Base-by-base conservation (phyloP, 2,113 vertebrate genomes). In the Neolamprologus cancellatus region DNA sequence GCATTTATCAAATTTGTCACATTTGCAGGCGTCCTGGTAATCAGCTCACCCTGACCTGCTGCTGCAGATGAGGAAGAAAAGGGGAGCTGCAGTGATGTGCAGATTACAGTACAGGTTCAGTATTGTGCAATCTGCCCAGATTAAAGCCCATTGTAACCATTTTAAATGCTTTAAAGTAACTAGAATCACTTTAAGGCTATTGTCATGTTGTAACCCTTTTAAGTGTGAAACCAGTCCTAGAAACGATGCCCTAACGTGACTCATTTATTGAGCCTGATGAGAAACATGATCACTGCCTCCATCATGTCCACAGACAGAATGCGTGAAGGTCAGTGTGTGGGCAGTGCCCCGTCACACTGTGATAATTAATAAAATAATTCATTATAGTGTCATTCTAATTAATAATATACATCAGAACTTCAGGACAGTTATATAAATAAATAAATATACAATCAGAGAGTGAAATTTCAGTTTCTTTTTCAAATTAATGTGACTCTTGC, bases 1-100 rank as follows among this genome's bases (percentile, higher is more conserved):
- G 71, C 89, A 93, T 93, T 94, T 83, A 85, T 79, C 82, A 76
- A 44, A 41, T 69, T 66, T 86, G 84, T 79, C 81, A 78, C 39
- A 86, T 93, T 55, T 91, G 44, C 81, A n/a, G 78, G 9, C 17
- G 15, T 82, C 79, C 76, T 89, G 79, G 78, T 88, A 83, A 90
- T 64, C 83, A 20, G 54, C 83, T 69, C 34, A 55, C 41, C 25
- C 11, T 10, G 69, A 32, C 50, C 39, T 23, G 9, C 12, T 1
- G 14, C 23, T 76, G 13, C 23, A 78, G 80, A 85, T 71, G 25
- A 83, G 44, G 50, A 82, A 23, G 12, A 82, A 32, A 81, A 12
- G 10, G 82, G 54, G 64, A 53, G 14, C 12, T 81, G 12, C 2
- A 9, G 9, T 39, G 30, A 53, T 11, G 11, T 84, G 32, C n/a